A percentile compares a stretch with the other conserved stretches of the same genome.
phyloP scores from a whole-genome alignment of 2,888 invertebrate genomes.

The Lumbricus terrestris region DNA sequence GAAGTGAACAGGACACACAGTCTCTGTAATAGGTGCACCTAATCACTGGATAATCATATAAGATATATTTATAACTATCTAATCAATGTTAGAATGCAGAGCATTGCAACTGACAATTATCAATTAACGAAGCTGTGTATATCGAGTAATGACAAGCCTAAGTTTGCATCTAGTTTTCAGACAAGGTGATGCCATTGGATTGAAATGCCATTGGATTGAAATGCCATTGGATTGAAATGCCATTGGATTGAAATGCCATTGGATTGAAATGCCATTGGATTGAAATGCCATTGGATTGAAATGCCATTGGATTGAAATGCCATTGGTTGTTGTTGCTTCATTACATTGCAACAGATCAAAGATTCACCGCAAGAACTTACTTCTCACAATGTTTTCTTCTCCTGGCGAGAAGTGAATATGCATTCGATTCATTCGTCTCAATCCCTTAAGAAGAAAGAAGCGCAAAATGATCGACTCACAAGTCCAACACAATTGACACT shows the following conservation, averaged over 20 bases:
- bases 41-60: neutral
- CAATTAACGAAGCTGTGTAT: neutral
- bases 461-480: neutral
- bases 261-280: too few relatives aligned
- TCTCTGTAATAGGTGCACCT: neutral
- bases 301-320: too few relatives aligned
- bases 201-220: neutral
- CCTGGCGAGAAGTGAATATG: neutral
- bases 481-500: neutral
- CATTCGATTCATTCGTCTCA: neutral
- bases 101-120: neutral
- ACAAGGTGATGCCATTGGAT: neutral
- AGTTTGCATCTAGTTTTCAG: neutral
- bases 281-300: neutral
- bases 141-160: too few relatives aligned
- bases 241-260: neutral
- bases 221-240: neutral
- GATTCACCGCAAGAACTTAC: neutral
- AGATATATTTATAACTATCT: neutral
- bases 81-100: neutral
- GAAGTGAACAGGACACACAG: neutral
- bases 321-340: neutral
- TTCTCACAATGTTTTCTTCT: neutral
- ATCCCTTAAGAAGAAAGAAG: neutral
- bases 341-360: neutral